These are phyloP conservation scores for Madoqua kirkii DNA, from an alignment of 2,113 vertebrate species.

Conservation along the genomic window DNA sequence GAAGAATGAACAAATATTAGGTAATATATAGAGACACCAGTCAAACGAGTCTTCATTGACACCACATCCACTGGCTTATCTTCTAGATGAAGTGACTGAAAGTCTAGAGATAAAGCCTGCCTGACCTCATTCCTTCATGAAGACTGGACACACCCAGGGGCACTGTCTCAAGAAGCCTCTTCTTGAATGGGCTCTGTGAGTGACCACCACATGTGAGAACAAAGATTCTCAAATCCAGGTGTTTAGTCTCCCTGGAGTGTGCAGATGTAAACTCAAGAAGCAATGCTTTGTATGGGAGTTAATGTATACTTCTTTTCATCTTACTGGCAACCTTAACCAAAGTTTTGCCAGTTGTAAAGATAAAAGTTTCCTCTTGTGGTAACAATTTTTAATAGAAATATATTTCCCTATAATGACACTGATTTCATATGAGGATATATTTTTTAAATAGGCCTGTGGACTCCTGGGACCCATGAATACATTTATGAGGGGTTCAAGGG, in stretches of 20 bases:
- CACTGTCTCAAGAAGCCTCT: neutral
- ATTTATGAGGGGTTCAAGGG: neutral
- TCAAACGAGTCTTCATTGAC: too few species aligned
- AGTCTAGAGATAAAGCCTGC: neutral
- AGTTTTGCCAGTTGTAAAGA: neutral
- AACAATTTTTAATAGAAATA: neutral
- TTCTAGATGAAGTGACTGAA: neutral
- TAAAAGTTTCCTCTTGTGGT: neutral
- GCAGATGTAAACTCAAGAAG: neutral
- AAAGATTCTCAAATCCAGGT: neutral
- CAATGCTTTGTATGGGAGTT: neutral
- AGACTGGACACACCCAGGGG: neutral
- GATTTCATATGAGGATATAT: neutral
- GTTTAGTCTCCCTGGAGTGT: too few species aligned
- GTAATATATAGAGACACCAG: neutral
- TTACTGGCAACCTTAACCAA: neutral
- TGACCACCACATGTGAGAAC: neutral
- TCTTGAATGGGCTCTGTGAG: too few species aligned
- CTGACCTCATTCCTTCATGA: neutral
- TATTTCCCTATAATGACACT: neutral
- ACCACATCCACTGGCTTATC: rapidly evolving
- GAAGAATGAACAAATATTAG: neutral
- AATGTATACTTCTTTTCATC: neutral
- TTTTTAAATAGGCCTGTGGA: neutral
- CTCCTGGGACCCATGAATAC: neutral